Evolutionary conservation across 1,140 invertebrate species (phyloP).

Genomic region (Eurosta solidaginis): DNA sequence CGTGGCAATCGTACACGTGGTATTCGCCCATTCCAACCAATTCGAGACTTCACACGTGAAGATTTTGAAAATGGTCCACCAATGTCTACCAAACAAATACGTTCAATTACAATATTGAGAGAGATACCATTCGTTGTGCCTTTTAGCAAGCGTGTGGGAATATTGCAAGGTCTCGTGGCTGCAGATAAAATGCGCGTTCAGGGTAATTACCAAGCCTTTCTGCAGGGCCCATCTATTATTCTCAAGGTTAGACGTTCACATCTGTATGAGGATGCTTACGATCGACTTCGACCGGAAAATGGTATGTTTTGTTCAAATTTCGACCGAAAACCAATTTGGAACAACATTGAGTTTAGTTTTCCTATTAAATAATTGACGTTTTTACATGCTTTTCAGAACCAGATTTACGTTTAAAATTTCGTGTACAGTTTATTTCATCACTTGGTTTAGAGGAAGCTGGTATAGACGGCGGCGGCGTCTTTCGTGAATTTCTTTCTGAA

Average conservation of each 20-base stretch:
- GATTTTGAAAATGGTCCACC: slow-evolving; percentile 79
- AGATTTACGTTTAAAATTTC: slow-evolving; percentile 81
- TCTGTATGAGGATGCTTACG: slow-evolving; percentile 97
- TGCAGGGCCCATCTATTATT: slow-evolving; percentile 76
- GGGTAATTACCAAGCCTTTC: slow-evolving; percentile 72
- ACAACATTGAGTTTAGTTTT: no score
- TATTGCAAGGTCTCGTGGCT: slow-evolving; percentile 75
- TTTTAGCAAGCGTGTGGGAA: slow-evolving; percentile 85
- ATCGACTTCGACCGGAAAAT: slow-evolving; percentile 89
- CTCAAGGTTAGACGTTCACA: slow-evolving; percentile 86
- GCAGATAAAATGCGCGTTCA: slow-evolving; percentile 64
- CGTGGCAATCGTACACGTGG: slow-evolving; percentile 63
- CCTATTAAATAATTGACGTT: neutral
- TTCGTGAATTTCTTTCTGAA: slow-evolving; percentile 90
- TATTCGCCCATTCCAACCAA: slow-evolving; percentile 69
- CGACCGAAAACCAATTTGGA: no score
- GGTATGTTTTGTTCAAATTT: slow-evolving; percentile 61
- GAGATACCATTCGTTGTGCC: slow-evolving; percentile 93
- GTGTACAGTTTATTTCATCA: slow-evolving; percentile 88
- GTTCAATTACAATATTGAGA: slow-evolving; percentile 84
- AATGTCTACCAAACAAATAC: slow-evolving; percentile 84
- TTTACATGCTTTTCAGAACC: slow-evolving; percentile 68
- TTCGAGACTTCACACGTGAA: slow-evolving; percentile 67
- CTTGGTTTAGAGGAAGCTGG: slow-evolving; percentile 92
- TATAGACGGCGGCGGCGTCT: slow-evolving; percentile 91